These are phyloP conservation scores for Sphyrna mokarran DNA, from an alignment of 2,113 vertebrate genomes.

Conservation along the genomic window DNA sequence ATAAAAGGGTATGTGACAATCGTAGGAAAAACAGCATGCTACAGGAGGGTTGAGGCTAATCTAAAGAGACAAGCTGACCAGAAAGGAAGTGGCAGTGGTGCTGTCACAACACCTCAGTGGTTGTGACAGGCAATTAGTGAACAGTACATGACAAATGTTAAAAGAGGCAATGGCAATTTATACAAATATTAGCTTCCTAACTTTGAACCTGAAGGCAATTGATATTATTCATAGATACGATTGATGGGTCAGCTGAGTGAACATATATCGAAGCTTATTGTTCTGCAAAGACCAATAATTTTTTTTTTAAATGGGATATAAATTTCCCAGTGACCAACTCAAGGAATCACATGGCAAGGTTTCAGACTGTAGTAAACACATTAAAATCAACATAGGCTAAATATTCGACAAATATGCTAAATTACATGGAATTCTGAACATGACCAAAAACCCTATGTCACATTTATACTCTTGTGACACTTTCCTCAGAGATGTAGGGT, in stretches of 20 bases:
- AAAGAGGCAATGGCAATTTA: conserved; percentile 50
- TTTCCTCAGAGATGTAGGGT: neutral
- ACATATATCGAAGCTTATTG: neutral
- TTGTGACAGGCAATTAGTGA: conserved; percentile 65
- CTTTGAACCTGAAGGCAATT: conserved; percentile 42
- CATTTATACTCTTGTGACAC: neutral
- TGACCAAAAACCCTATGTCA: neutral
- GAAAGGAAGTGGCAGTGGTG: conserved; percentile 60
- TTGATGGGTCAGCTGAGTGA: conserved; percentile 10
- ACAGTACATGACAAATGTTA: conserved; percentile 54
- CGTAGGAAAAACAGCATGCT: neutral
- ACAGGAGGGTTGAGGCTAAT: conserved; percentile 54
- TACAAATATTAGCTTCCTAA: conserved; percentile 46
- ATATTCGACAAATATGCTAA: neutral
- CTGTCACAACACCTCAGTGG: conserved; percentile 51
- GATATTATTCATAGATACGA: conserved; percentile 48
- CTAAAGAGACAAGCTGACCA: conserved; percentile 60
- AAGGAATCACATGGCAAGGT: neutral
- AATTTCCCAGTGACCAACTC: neutral
- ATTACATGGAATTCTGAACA: neutral
- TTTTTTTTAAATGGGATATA: neutral
- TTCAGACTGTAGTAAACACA: neutral
- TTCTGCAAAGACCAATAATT: neutral
- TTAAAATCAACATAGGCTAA: neutral
- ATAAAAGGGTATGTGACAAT: conserved; percentile 45